These are phyloP conservation scores for Eristalis tenax DNA, from an alignment of 2,888 invertebrate species.

Conservation along the genomic window DNA sequence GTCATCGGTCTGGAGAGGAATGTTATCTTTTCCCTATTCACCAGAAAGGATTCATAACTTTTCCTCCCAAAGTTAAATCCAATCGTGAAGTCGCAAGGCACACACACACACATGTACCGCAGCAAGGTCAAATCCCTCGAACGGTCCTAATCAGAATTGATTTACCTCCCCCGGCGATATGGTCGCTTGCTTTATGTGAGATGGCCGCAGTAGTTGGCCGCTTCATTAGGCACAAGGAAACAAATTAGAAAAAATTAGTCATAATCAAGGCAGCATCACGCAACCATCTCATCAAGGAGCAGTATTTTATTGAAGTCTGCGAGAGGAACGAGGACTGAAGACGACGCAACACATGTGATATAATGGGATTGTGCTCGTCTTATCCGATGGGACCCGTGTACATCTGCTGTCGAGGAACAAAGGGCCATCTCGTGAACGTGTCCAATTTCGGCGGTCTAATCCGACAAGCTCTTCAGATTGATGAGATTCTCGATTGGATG, in stretches of 20 bases:
- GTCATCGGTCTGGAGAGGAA: background rate
- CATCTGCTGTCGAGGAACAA: background rate
- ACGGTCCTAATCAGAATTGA: background rate
- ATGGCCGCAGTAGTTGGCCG: background rate
- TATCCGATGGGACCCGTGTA: background rate
- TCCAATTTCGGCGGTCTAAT: background rate
- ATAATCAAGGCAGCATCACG: constrained; percentile 13
- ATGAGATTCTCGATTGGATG: background rate
- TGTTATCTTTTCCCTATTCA: background rate
- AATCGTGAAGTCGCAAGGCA: background rate
- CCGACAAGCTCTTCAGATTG: background rate
- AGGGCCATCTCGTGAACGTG: background rate
- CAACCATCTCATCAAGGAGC: constrained; percentile 4
- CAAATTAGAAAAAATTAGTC: constrained; percentile 21
- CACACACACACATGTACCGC: background rate
- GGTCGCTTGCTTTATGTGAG: no score
- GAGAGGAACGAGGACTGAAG: background rate
- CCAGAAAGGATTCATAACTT: background rate
- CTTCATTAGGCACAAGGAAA: background rate
- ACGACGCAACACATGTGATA: background rate
- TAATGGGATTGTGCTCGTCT: background rate
- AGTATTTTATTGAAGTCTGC: background rate
- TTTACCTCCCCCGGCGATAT: background rate
- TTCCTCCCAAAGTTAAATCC: background rate
- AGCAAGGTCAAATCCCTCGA: background rate